These are phyloP conservation scores for Sitobion miscanthi DNA, from an alignment of 1,140 invertebrate genomes.

Conservation along the genomic window DNA sequence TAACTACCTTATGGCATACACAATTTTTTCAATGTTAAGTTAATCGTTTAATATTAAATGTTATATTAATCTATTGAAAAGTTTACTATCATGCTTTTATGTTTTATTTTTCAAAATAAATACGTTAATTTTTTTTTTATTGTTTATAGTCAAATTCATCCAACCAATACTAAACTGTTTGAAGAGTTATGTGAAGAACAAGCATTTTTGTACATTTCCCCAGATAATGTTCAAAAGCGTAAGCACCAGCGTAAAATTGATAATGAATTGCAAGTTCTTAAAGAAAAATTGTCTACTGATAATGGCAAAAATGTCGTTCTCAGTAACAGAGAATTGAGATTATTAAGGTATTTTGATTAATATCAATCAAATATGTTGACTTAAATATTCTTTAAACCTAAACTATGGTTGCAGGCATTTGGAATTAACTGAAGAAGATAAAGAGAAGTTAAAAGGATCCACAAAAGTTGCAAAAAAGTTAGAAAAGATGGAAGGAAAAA, in stretches of 20 bases:
- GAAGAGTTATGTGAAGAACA: slow-evolving; percentile 87
- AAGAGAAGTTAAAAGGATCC: slow-evolving; percentile 88
- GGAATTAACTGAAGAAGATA: slow-evolving; percentile 91
- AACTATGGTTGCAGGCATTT: slow-evolving; percentile 71
- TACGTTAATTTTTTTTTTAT: slow-evolving; percentile 56
- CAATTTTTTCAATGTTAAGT: background rate
- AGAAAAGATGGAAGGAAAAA: slow-evolving; percentile 84
- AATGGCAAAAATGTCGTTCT: slow-evolving; percentile 83
- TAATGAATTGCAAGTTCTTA: slow-evolving; percentile 86
- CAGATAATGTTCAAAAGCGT: slow-evolving; percentile 81
- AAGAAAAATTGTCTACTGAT: slow-evolving; percentile 77
- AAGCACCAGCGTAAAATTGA: slow-evolving; percentile 89
- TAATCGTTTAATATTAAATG: background rate
- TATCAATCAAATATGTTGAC: background rate
- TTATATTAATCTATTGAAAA: background rate
- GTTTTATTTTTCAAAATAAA: background rate
- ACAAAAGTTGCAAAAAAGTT: slow-evolving; percentile 92
- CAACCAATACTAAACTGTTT: slow-evolving; percentile 76
- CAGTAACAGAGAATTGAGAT: slow-evolving; percentile 88
- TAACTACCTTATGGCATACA: background rate
- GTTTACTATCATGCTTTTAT: background rate
- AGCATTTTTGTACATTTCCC: slow-evolving; percentile 83
- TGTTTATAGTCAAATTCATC: slow-evolving; percentile 70
- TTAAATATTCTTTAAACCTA: background rate
- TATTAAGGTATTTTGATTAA: slow-evolving; percentile 72